Evolutionary conservation across 2,797 vertebrate genomes (phyloP).

Genomic region (Hirundo rustica): DNA sequence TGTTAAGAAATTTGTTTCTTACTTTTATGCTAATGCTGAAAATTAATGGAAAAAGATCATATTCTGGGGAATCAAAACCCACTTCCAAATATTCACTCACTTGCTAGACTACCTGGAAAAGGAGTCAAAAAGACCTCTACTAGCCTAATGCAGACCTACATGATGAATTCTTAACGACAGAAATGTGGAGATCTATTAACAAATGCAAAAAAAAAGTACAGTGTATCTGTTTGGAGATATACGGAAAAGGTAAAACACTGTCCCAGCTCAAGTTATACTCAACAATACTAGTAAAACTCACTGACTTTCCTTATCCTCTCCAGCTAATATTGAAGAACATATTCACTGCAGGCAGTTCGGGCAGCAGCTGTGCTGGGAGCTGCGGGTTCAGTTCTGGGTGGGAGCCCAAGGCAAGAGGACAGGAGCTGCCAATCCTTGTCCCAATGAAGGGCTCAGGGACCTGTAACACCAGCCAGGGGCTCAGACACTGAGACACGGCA

Average conservation of each 20-base stretch:
- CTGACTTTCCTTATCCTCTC: not conserved
- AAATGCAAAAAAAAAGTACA: not conserved
- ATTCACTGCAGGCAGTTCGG: not conserved
- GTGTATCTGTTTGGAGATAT: not conserved
- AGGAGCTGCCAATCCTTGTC: no score
- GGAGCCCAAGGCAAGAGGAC: no score
- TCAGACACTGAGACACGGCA: not conserved
- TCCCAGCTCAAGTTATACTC: not conserved
- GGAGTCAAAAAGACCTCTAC: not conserved
- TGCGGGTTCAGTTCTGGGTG: no score
- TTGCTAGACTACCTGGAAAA: rapidly evolving
- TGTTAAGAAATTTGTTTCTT: not conserved
- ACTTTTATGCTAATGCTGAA: not conserved
- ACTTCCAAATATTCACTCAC: not conserved
- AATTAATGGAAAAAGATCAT: not conserved
- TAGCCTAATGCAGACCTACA: not conserved
- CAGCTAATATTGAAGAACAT: not conserved
- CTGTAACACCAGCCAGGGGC: not conserved
- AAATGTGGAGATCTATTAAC: not conserved
- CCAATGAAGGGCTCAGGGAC: not conserved
- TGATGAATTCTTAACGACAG: not conserved
- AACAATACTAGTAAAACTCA: not conserved
- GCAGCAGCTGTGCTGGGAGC: not conserved
- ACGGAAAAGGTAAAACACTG: not conserved
- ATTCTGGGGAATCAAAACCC: not conserved